Conservation (phyloP, 1,140 invertebrate genomes). For the Lethocerus indicus region DNA sequence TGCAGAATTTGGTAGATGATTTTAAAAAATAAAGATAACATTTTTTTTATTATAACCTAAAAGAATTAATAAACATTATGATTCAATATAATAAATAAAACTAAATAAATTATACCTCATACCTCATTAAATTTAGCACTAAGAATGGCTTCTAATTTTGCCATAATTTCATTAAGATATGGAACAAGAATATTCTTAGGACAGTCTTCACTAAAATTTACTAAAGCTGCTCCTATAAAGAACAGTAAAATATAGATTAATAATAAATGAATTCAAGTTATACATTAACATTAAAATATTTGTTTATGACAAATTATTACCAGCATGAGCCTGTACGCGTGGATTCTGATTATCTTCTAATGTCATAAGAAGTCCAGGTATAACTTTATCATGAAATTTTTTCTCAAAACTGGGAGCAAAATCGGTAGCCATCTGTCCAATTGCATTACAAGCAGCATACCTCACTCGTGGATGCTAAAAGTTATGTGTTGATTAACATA, state of each 20-base stretch:
- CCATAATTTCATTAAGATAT: conserved; percentile 83
- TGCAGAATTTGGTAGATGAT: too few species aligned
- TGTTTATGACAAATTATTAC: too few species aligned
- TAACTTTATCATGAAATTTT: conserved; percentile 90
- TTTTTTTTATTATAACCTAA: too few species aligned
- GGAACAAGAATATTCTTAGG: conserved; percentile 82
- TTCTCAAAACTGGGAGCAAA: conserved; percentile 95
- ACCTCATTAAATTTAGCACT: conserved; percentile 86
- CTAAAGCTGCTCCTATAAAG: conserved; percentile 60
- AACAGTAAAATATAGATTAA: conserved; percentile 5
- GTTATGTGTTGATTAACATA: conserved; percentile 12
- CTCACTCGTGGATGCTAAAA: conserved; percentile 75
- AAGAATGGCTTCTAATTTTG: conserved; percentile 78
- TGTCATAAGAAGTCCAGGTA: conserved; percentile 74
- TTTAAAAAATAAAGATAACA: too few species aligned
- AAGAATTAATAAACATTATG: too few species aligned
- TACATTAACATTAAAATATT: too few species aligned
- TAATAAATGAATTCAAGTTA: too few species aligned
- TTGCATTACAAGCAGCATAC: conserved; percentile 96
- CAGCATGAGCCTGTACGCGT: conserved; percentile 78
- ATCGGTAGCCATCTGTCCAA: conserved; percentile 98
- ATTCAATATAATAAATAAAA: background rate
- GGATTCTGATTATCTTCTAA: conserved; percentile 84
- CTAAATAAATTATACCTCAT: background rate
- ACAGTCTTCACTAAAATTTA: conserved; percentile 99